Base-by-base conservation (phyloP, 35 echinoderm and acorn worm genomes). In the Lytechinus pictus region DNA sequence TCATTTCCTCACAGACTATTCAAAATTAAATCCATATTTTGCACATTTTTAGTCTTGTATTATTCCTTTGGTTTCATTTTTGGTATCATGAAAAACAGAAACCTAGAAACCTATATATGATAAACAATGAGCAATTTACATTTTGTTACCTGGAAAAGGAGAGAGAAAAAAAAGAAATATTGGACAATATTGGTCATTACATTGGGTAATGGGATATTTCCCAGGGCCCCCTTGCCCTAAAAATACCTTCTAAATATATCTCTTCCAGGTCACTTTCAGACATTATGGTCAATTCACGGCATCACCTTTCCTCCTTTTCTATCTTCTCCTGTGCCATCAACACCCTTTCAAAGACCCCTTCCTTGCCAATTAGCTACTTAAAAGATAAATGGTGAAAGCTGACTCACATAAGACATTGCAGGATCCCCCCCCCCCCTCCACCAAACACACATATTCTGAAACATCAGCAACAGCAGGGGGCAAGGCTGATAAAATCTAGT, bases 311-410 rank as follows among this genome's bases (percentile, higher is more conserved):
- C 56, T 58, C 56, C 9, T 13, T 58, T 13, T 58, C 56, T 9
- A 9, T 9, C 56, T 9, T 13, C 56, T 9, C 66, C 21, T 7
- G 33, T 79, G 19, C 66, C 66, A 79, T 79, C 66, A 79, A 79
- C 66, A 79, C 66, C 66, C n/a, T 79, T 79, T 24, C n/a, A 79
- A 79, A 79, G 66, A 79, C 66, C 66, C 66, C 66, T 79, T 79
- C 66, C 66, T 79, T 79, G 66, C 7, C 66, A 79, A 79, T 79
- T 79, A 79, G 66, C 66, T n/a, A 24, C n/a, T 79, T n/a, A n/a
- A 24, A n/a, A 79, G 66, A n/a, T 24, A 58, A 19, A 79, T 16
- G 66, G 12, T 79, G 66, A 79, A 19, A 79, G 16, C 16, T 79
- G 66, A 79, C 66, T 79, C 66, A 79, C 66, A 58, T 7, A 4